These are phyloP conservation scores for Holothuria scabra DNA, from an alignment of 53 echinoderm and acorn worm species.

Conservation along the genomic window DNA sequence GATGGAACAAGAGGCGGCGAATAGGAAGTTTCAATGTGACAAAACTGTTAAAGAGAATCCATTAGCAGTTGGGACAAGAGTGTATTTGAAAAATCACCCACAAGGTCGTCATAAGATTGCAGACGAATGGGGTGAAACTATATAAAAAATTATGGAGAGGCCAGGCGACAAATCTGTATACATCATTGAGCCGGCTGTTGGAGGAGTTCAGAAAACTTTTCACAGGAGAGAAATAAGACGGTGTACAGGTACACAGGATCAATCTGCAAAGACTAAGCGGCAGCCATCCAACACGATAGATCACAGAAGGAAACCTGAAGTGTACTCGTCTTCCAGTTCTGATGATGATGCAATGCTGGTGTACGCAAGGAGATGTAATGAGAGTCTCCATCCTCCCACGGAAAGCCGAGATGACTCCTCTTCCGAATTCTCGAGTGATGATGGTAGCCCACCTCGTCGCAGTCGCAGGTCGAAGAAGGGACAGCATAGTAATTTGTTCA, in stretches of 20 bases:
- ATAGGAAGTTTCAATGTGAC: slow-evolving; percentile 34
- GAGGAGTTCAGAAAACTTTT: slow-evolving; percentile 2
- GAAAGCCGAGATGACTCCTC: not conserved
- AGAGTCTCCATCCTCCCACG: not conserved
- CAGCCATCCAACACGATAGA: no score
- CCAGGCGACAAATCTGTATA: slow-evolving; percentile 6
- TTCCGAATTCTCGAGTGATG: not conserved
- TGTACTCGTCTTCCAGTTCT: no score
- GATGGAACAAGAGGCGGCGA: not conserved
- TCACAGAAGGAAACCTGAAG: no score
- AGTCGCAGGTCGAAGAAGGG: not conserved
- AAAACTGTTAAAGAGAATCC: slow-evolving; percentile 9
- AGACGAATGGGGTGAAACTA: slow-evolving; percentile 14
- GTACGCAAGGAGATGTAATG: not conserved
- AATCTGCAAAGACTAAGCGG: not conserved
- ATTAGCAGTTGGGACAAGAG: not conserved
- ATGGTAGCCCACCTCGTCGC: not conserved
- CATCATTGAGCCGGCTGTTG: not conserved
- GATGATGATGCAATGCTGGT: no score
- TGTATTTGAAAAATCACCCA: slow-evolving; percentile 28
- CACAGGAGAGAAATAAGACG: not conserved
- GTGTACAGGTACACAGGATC: not conserved
- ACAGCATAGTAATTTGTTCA: not conserved
- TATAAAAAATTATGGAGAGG: not conserved
- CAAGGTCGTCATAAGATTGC: slow-evolving; percentile 13